Conservation (phyloP, 2,113 vertebrate genomes). For the Cebidichthys violaceus region DNA sequence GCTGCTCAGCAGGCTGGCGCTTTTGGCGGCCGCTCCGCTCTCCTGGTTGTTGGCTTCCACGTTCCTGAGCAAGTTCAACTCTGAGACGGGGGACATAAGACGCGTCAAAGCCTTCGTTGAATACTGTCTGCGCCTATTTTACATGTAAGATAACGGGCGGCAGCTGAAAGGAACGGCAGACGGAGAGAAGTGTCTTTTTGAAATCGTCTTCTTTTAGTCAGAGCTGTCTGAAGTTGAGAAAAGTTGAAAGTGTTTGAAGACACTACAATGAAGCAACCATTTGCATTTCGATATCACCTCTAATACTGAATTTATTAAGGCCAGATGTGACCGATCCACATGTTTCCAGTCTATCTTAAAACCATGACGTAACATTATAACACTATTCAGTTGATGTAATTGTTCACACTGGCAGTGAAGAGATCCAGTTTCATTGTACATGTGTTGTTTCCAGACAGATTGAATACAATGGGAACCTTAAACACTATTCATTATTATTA, state of each 20-base stretch:
- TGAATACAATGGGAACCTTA: not conserved
- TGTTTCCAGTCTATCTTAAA: not conserved
- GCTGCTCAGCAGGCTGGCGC: slow-evolving; percentile 91
- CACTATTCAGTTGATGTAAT: not conserved
- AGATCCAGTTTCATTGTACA: not conserved
- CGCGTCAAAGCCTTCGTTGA: not conserved
- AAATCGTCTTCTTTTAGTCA: not conserved
- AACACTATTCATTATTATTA: not conserved
- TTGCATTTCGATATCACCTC: not conserved
- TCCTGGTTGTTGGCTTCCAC: slow-evolving; percentile 94
- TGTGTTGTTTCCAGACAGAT: not conserved
- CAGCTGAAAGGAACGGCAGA: not conserved
- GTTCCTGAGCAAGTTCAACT: slow-evolving; percentile 94
- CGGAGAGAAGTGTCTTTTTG: not conserved
- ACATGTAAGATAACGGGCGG: slow-evolving; percentile 42
- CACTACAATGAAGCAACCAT: not conserved
- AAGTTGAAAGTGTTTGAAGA: slow-evolving; percentile 3
- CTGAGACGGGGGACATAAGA: slow-evolving; percentile 78
- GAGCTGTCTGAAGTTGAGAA: slow-evolving; percentile 1
- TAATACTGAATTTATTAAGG: not conserved
- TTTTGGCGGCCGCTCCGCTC: slow-evolving; percentile 90
- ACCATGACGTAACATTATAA: not conserved
- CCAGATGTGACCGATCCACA: not conserved
- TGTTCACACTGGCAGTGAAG: not conserved
- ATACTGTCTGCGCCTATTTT: slow-evolving; percentile 45